Evolutionary conservation across 2,797 vertebrate species (phyloP).

Genomic region (Mallotus villosus): DNA sequence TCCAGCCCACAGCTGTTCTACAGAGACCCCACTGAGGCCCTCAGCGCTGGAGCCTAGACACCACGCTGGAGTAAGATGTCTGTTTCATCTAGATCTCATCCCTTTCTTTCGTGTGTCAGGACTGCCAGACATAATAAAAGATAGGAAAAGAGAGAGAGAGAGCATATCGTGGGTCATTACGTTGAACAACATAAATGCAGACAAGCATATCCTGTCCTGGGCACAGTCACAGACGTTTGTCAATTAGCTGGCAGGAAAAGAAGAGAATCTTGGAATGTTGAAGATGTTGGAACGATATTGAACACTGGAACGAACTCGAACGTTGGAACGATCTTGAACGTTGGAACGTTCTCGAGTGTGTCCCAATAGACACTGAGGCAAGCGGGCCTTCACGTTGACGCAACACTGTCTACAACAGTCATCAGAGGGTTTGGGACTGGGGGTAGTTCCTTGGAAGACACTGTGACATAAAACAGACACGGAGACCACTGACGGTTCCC

Average conservation of each 20-base stretch:
- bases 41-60: slow-evolving; percentile 27
- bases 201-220: neutral
- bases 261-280: slow-evolving; percentile 13
- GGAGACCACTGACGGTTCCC: slow-evolving; percentile 45
- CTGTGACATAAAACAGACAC: slow-evolving; percentile 51
- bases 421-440: slow-evolving; percentile 9
- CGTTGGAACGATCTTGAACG: neutral
- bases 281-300: neutral
- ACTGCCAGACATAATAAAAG: slow-evolving; percentile 47
- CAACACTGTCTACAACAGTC: slow-evolving; percentile 30
- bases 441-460: slow-evolving; percentile 18
- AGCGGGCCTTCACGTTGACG: slow-evolving; percentile 18
- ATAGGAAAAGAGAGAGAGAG: neutral
- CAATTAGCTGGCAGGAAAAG: slow-evolving; percentile 23
- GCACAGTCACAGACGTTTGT: slow-evolving; percentile 22
- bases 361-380: neutral
- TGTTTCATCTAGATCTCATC: slow-evolving; percentile 43
- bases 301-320: neutral
- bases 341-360: neutral
- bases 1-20: slow-evolving; percentile 21
- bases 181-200: slow-evolving; percentile 2
- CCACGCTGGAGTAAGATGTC: slow-evolving; percentile 40
- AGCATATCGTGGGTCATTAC: neutral
- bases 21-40: slow-evolving; percentile 18
- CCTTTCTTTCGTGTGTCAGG: slow-evolving; percentile 41